phyloP scores from a whole-genome alignment of 2,113 vertebrate species.

The Sphyrna mokarran region DNA sequence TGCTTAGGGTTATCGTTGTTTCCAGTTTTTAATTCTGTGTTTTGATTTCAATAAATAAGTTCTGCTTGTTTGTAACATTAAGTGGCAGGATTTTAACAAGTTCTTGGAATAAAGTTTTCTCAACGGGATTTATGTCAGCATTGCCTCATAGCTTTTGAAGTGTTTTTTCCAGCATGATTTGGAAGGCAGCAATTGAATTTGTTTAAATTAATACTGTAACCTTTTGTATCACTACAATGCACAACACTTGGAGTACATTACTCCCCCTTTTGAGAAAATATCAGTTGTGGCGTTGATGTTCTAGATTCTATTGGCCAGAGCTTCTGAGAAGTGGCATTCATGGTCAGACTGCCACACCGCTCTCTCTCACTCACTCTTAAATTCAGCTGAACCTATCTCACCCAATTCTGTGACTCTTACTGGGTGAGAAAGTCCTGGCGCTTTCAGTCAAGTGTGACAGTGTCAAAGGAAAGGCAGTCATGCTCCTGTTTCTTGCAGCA shows the following conservation, averaged over 20 bases:
- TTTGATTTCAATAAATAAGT: background rate
- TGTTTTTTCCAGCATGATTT: conserved; percentile 40
- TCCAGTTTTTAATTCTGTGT: background rate
- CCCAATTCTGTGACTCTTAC: too few species aligned
- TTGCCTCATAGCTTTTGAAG: conserved; percentile 39
- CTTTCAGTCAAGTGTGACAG: too few species aligned
- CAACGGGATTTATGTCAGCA: background rate
- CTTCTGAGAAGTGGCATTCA: too few species aligned
- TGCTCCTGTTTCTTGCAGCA: too few species aligned
- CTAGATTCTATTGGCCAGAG: too few species aligned
- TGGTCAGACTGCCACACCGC: too few species aligned
- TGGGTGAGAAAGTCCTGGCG: too few species aligned
- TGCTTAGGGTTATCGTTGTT: background rate
- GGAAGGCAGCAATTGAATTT: conserved; percentile 38
- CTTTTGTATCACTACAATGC: conserved; percentile 3
- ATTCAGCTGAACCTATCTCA: too few species aligned
- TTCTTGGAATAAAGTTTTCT: conserved; percentile 12
- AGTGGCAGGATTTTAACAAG: background rate
- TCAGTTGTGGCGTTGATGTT: background rate
- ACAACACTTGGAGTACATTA: conserved; percentile 38
- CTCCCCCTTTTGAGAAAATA: background rate
- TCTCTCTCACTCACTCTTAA: too few species aligned
- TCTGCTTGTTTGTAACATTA: background rate
- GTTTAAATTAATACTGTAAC: conserved; percentile 38
- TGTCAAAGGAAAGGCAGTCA: too few species aligned